Conservation (phyloP, 2,888 invertebrate species). For the Zelleria hepariella region DNA sequence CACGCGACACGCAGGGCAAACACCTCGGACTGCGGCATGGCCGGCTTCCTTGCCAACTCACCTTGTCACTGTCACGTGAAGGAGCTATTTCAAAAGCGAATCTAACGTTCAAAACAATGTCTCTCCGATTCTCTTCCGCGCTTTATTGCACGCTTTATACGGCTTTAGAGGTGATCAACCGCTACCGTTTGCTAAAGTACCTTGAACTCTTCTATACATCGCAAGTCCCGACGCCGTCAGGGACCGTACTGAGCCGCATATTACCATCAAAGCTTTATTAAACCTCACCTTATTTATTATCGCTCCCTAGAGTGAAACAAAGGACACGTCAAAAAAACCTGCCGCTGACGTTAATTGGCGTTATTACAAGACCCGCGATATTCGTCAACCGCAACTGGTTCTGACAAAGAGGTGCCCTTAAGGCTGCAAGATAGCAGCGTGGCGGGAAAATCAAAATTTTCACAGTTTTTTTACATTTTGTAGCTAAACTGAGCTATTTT, state of each 20-base stretch:
- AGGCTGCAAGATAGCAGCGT: no score
- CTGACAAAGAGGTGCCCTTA: constrained; percentile 1
- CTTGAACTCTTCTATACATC: not conserved
- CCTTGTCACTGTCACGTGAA: not conserved
- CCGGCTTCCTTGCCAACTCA: not conserved
- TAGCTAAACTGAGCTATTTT: no score
- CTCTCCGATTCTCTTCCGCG: not conserved
- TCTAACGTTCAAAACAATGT: not conserved
- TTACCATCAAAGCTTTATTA: not conserved
- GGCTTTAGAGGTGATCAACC: not conserved
- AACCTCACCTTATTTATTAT: not conserved
- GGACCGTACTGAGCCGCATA: not conserved
- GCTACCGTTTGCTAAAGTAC: not conserved
- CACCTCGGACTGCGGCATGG: not conserved
- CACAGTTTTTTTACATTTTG: no score
- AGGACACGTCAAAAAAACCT: not conserved
- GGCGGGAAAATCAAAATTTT: no score
- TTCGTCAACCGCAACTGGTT: not conserved
- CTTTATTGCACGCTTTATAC: not conserved
- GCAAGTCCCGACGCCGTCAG: not conserved
- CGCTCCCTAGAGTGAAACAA: not conserved
- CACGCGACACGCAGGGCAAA: constrained; percentile 18
- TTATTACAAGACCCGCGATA: not conserved
- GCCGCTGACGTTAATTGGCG: not conserved
- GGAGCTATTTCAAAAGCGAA: not conserved